phyloP scores from a whole-genome alignment of 1,140 invertebrate genomes.

The Drosophila pruinosa region DNA sequence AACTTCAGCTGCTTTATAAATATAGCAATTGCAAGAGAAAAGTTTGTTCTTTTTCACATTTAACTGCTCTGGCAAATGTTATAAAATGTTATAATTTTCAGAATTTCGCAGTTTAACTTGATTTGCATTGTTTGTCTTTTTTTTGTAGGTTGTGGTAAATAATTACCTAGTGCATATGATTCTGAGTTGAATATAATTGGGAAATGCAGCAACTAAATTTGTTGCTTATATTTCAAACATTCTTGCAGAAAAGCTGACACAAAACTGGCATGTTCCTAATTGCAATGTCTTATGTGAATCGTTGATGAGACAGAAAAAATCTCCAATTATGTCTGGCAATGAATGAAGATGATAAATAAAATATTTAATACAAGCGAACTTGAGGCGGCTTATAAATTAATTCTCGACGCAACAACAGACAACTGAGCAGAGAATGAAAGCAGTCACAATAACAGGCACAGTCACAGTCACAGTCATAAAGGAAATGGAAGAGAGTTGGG shows the following conservation, averaged over 20 bases:
- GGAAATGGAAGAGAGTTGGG: neutral
- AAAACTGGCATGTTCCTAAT: conserved; percentile 4
- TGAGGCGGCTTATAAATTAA: conserved; percentile 34
- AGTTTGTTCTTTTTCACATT: neutral
- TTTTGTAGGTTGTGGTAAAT: neutral
- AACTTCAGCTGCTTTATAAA: no score
- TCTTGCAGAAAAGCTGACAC: neutral
- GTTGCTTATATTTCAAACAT: no score
- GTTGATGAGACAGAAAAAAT: neutral
- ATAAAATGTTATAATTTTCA: neutral
- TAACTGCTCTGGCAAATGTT: neutral
- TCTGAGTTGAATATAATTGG: neutral
- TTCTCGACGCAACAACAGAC: conserved; percentile 18
- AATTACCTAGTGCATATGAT: neutral
- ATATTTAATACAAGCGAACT: conserved; percentile 45
- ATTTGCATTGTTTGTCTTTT: neutral
- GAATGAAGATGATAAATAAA: conserved; percentile 27
- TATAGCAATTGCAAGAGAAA: neutral
- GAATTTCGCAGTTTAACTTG: neutral
- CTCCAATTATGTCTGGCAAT: conserved; percentile 5
- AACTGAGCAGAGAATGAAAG: conserved; percentile 7
- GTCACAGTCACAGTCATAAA: no score
- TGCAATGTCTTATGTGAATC: neutral
- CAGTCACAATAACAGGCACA: neutral
- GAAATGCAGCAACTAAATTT: neutral